Percentiles rank a stretch among this genome's conserved stretches.
Conservation (phyloP, 2,797 vertebrate species). For the Glyptemys insculpta region DNA sequence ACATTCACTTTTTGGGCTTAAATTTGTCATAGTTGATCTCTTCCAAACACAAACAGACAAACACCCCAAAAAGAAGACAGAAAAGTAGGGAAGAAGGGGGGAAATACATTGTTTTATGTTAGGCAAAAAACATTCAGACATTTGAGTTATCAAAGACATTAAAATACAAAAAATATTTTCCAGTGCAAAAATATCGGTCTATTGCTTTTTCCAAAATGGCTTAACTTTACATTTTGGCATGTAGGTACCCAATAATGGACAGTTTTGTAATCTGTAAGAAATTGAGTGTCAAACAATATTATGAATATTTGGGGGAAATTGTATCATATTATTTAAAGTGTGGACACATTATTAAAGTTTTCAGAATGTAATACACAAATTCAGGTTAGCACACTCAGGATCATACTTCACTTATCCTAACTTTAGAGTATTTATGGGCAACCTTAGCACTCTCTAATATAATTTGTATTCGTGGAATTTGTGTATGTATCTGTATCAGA, state of each 20-base stretch:
- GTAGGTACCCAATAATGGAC: neutral
- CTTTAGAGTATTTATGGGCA: neutral
- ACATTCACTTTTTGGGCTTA: neutral
- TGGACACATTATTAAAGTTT: neutral
- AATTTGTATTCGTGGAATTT: neutral
- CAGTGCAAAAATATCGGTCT: neutral
- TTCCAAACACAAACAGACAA: neutral
- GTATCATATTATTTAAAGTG: neutral
- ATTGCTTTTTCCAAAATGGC: neutral
- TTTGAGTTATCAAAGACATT: neutral
- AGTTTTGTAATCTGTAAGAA: neutral
- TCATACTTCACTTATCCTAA: neutral
- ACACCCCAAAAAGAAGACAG: neutral
- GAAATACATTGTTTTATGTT: neutral
- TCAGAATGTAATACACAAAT: neutral
- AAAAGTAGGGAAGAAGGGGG: neutral
- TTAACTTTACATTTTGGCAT: neutral
- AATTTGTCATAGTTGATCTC: neutral
- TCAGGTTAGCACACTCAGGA: neutral
- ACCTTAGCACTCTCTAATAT: neutral
- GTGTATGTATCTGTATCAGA: neutral
- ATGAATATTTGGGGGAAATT: neutral
- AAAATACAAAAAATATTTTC: neutral
- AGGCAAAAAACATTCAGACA: neutral
- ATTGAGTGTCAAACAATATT: neutral